Evolutionary conservation across 2,797 vertebrate species (phyloP).

Genomic region (Coranthus polyacanthus): DNA sequence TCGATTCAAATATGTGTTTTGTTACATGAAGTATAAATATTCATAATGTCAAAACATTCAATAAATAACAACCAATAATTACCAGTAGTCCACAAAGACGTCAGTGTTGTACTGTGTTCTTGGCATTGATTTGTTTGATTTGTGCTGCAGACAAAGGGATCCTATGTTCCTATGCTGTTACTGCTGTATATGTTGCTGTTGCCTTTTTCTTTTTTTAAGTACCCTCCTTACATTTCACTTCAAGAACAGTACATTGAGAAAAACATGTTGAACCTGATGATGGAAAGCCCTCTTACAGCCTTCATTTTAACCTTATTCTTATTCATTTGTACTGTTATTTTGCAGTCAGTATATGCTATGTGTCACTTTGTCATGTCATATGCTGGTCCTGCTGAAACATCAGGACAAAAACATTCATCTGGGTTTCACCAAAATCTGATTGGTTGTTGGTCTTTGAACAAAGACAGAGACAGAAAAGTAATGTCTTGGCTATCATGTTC

Average conservation of each 20-base stretch:
- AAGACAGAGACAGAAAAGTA: too few relatives aligned
- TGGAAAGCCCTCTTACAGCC: too few relatives aligned
- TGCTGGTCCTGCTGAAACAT: too few relatives aligned
- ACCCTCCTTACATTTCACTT: background rate
- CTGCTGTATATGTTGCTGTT: background rate
- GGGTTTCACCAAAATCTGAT: too few relatives aligned
- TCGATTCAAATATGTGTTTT: constrained; percentile 18
- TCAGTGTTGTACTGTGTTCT: background rate
- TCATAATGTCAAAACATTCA: background rate
- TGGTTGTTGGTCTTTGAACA: too few relatives aligned
- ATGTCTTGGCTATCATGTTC: too few relatives aligned
- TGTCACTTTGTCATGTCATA: too few relatives aligned
- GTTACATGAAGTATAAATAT: constrained; percentile 3
- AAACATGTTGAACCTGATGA: too few relatives aligned
- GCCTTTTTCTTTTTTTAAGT: background rate
- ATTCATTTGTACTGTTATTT: background rate
- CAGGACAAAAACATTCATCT: too few relatives aligned
- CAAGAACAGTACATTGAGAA: too few relatives aligned
- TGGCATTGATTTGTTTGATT: background rate
- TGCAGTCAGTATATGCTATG: background rate
- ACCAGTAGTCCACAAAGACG: too few relatives aligned
- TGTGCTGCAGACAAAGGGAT: background rate
- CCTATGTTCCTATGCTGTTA: background rate
- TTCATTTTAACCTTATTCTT: background rate
- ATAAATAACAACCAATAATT: constrained; percentile 19